Evolutionary conservation across 2,113 vertebrate genomes (phyloP).

Genomic region (Cairina moschata): DNA sequence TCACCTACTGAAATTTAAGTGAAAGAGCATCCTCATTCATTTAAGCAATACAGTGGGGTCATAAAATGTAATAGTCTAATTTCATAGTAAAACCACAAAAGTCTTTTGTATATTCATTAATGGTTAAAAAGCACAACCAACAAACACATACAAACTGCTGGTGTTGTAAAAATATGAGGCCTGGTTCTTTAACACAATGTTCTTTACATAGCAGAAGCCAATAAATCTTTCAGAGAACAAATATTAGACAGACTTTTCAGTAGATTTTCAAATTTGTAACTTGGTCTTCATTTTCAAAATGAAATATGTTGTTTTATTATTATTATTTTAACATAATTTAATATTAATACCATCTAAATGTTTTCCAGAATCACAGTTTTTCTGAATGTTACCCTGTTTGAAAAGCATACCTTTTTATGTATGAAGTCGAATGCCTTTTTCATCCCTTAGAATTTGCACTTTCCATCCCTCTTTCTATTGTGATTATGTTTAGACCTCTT

Average conservation of each 20-base stretch:
- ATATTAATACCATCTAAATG: neutral
- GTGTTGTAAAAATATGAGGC: neutral
- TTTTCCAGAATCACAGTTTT: neutral
- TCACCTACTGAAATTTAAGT: neutral
- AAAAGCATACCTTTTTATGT: neutral
- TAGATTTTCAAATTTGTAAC: neutral
- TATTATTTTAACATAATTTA: neutral
- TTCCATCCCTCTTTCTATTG: neutral
- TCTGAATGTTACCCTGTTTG: neutral
- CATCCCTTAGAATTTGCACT: neutral
- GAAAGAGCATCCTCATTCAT: neutral
- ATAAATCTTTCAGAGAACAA: neutral
- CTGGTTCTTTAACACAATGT: neutral
- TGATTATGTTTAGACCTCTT: neutral
- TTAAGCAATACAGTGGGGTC: neutral
- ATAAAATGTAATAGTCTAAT: neutral
- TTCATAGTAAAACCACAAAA: neutral
- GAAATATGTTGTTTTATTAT: neutral
- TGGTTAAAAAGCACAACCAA: neutral
- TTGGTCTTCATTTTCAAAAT: neutral
- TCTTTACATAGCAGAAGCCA: neutral
- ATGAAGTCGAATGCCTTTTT: neutral
- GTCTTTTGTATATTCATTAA: neutral
- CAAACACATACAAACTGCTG: neutral
- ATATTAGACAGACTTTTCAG: neutral